These are phyloP conservation scores for Hyalella azteca DNA, from an alignment of 2,888 invertebrate species.

Conservation along the genomic window DNA sequence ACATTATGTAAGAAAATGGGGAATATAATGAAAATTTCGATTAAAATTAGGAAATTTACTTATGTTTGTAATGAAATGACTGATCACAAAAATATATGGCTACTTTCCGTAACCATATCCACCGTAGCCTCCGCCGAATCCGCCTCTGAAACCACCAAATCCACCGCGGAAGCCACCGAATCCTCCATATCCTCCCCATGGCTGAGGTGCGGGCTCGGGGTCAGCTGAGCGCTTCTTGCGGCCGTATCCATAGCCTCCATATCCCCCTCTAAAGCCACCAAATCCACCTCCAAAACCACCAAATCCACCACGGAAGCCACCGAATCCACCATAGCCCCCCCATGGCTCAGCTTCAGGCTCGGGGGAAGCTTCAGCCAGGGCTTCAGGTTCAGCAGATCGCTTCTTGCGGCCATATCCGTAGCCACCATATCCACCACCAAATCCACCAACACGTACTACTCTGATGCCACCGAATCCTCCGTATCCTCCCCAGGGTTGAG, in stretches of 20 bases:
- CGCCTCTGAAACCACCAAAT: not conserved
- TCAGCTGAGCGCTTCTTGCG: not conserved
- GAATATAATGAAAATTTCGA: no score
- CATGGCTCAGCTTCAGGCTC: not conserved
- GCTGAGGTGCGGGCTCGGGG: not conserved
- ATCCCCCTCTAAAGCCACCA: no score
- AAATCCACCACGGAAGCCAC: constrained; percentile 1
- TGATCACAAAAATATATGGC: not conserved
- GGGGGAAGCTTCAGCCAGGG: not conserved
- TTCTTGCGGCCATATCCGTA: constrained; percentile 6
- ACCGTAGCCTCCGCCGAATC: not conserved
- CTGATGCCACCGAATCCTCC: not conserved
- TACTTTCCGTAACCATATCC: not conserved
- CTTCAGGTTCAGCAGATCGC: not conserved
- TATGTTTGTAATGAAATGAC: no score
- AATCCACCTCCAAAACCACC: not conserved
- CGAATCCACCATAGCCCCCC: constrained; percentile 3
- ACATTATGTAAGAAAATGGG: no score
- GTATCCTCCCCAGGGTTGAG: not conserved
- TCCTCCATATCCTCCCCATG: not conserved
- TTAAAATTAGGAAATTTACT: no score
- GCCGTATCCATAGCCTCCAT: constrained; percentile 1
- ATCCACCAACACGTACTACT: not conserved
- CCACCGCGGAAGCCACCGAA: constrained; percentile 7
- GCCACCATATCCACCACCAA: not conserved